These are phyloP conservation scores for Tipula unca DNA, from an alignment of 2,888 invertebrate species.

Conservation along the genomic window DNA sequence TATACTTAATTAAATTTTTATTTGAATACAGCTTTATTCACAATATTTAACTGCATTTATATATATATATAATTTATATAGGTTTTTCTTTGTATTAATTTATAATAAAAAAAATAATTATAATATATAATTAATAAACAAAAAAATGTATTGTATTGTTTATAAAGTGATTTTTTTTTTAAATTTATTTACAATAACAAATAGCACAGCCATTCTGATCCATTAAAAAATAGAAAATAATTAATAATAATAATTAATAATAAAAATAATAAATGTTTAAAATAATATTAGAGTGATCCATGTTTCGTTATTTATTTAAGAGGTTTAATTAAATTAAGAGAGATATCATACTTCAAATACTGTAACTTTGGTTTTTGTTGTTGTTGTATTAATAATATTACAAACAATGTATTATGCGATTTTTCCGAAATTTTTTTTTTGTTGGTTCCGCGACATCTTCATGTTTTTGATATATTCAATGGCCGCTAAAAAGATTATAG, in stretches of 20 bases:
- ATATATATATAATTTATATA: background rate
- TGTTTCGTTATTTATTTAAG: background rate
- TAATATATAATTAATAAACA: background rate
- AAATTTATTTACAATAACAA: slow-evolving; percentile 19
- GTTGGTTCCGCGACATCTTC: background rate
- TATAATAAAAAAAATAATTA: background rate
- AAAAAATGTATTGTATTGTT: slow-evolving; percentile 1
- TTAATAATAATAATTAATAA: background rate
- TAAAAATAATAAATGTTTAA: background rate
- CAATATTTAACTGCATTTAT: background rate
- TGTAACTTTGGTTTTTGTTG: background rate
- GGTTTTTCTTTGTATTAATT: background rate
- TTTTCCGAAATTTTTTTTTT: background rate
- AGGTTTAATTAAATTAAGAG: background rate
- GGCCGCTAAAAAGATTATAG: background rate
- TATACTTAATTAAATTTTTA: background rate
- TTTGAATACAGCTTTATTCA: background rate
- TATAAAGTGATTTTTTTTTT: slow-evolving; percentile 15
- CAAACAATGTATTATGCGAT: background rate
- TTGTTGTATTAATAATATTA: no score
- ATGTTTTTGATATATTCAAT: background rate
- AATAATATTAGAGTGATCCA: slow-evolving; percentile 14
- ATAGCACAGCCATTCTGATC: slow-evolving; percentile 22
- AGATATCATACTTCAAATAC: background rate
- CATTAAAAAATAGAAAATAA: slow-evolving; percentile 9